Evolutionary conservation across 1,140 invertebrate genomes (phyloP), one percentile per base, ranked within the genome.

Genomic region (Leptestheria dahalacensis): DNA sequence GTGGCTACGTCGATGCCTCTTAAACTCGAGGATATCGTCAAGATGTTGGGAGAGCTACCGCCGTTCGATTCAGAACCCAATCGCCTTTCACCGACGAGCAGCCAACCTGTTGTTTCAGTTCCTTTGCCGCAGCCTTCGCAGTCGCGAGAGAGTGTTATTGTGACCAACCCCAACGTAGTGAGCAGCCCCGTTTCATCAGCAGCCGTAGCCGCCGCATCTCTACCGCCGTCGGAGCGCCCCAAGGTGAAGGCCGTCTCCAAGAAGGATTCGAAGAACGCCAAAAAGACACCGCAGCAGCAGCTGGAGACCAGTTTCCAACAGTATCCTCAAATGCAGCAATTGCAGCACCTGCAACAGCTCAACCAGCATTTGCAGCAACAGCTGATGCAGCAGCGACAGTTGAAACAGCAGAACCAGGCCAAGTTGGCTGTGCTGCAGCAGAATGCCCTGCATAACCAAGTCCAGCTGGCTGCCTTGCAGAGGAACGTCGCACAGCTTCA

Each of bases 201-300:
- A 11, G 52, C 18, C 10, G 62, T 54, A 12, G 21, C 59, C 26
- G 48, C 59, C 12, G 53, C 62, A n/a, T 57, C 63, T 10, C 62
- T 73, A 60, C 64, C 73, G 55, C 69, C 73, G 54, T 68, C 66
- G 54, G 85, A 87, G 74, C 75, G 84, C 64, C 84, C 84, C 29
- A 88, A 87, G 74, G 83, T 80, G 0, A 86, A 86, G 70, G 82
- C 82, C 9, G 81, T 82, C 41, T 82, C 82, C 28, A 86, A 86
- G 69, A 86, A 84, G 68, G 83, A 84, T 66, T 78, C 80, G 18
- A 84, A 80, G 70, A 82, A 75, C 66, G 66, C 71, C 20, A 71
- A 75, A 26, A 77, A 77, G 57, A 62, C 48, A 41, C 61, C 57
- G 67, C 68, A 57, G 65, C 68, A 61, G 64, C 67, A 28, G 65